phyloP scores from a whole-genome alignment of 2,113 vertebrate genomes.

The Physeter macrocephalus region DNA sequence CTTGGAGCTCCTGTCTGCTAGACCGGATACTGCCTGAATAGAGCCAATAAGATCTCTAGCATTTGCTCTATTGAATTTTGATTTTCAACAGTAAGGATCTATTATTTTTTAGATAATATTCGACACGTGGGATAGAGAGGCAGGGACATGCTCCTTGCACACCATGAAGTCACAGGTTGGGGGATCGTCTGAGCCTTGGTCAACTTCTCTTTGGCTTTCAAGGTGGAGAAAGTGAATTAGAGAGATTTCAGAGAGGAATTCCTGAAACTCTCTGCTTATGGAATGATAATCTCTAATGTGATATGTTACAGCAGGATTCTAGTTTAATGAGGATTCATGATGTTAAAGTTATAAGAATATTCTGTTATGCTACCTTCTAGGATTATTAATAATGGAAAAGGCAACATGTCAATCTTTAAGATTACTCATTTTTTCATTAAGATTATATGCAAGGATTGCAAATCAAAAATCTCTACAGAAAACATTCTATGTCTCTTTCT shows the following conservation, averaged over 20 bases:
- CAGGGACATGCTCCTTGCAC: neutral
- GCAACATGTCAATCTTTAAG: neutral
- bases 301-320: neutral
- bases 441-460: neutral
- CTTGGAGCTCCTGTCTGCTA: neutral
- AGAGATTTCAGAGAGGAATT: neutral
- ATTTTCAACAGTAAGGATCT: neutral
- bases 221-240: neutral
- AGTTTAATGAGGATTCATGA: neutral
- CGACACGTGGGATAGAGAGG: neutral
- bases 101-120: neutral
- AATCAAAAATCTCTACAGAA: neutral
- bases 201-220: neutral
- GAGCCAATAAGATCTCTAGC: too few species aligned
- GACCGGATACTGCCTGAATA: too few species aligned
- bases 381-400: neutral
- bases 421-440: neutral
- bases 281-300: neutral
- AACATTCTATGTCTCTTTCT: neutral
- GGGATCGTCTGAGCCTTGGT: neutral
- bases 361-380: neutral
- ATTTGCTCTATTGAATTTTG: too few species aligned
- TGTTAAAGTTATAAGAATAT: neutral
- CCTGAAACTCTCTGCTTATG: neutral
- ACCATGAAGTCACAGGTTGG: neutral